phyloP scores from a whole-genome alignment of 1,140 invertebrate genomes.

The Zaprionus camerounensis region DNA sequence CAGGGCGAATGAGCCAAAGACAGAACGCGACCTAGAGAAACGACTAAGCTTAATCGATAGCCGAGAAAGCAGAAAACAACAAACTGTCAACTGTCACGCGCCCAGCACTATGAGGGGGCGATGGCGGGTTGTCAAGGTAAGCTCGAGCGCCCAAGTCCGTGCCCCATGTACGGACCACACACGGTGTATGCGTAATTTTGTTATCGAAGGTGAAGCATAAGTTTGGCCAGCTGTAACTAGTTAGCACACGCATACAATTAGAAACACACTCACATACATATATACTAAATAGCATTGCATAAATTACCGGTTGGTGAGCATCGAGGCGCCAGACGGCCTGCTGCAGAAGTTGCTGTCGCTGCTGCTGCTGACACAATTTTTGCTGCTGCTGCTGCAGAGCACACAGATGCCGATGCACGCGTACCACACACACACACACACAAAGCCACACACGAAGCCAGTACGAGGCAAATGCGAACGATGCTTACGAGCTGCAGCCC shows the following conservation, averaged over 20 bases:
- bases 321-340: slow-evolving; percentile 68
- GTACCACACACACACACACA: slow-evolving; percentile 18
- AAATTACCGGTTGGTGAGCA: slow-evolving; percentile 70
- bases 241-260: neutral
- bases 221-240: slow-evolving; percentile 24
- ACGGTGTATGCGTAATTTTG: slow-evolving; percentile 62
- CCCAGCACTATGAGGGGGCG: slow-evolving; percentile 19
- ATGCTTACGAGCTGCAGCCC: slow-evolving; percentile 36
- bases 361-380: slow-evolving; percentile 71
- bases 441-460: slow-evolving; percentile 35
- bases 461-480: slow-evolving; percentile 44
- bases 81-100: slow-evolving; percentile 71
- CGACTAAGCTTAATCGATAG: slow-evolving; percentile 73
- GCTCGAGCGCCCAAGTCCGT: slow-evolving; percentile 21
- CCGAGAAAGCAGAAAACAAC: slow-evolving; percentile 38
- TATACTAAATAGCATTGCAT: slow-evolving; percentile 27
- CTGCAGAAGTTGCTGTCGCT: slow-evolving; percentile 45
- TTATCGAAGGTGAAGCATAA: slow-evolving; percentile 36
- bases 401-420: slow-evolving; percentile 40
- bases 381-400: slow-evolving; percentile 54
- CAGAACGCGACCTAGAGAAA: slow-evolving; percentile 51
- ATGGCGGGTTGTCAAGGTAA: slow-evolving; percentile 65
- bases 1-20: slow-evolving; percentile 30
- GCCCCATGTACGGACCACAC: neutral
- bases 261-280: neutral